Conservation (phyloP, 2,797 vertebrate species). For the Gallinago solitaria region DNA sequence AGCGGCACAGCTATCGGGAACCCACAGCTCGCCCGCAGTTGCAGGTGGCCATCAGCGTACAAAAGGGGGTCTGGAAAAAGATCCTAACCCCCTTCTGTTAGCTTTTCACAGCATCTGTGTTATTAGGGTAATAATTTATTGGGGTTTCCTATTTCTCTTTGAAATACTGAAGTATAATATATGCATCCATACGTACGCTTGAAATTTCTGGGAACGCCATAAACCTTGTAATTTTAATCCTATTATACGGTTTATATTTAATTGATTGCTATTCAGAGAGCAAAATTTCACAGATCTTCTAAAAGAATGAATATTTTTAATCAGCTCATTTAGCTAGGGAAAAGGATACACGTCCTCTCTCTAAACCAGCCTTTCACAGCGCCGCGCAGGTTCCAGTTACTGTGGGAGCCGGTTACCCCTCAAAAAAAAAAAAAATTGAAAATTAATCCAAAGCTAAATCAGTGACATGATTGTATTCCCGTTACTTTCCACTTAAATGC, state of each 20-base stretch:
- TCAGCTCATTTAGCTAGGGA: slow-evolving; percentile 62
- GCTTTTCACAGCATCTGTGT: not conserved
- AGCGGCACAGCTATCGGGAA: not conserved
- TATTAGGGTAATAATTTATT: not conserved
- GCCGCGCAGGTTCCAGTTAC: slow-evolving; percentile 57
- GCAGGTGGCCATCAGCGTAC: fast-evolving
- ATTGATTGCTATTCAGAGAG: slow-evolving; percentile 67
- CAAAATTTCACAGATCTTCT: slow-evolving; percentile 46
- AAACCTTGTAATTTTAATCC: slow-evolving; percentile 4
- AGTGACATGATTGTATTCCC: slow-evolving; percentile 68
- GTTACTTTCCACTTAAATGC: slow-evolving; percentile 77
- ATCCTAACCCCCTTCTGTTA: not conserved
- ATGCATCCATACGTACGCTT: not conserved
- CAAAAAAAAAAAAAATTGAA: slow-evolving; percentile 36
- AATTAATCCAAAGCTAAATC: slow-evolving; percentile 72
- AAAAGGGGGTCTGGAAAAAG: not conserved
- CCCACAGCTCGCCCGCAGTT: not conserved
- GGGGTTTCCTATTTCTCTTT: not conserved
- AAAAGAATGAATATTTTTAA: slow-evolving; percentile 57
- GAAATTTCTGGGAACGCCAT: not conserved
- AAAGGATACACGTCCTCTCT: slow-evolving; percentile 36
- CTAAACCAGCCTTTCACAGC: slow-evolving; percentile 60
- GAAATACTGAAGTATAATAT: not conserved
- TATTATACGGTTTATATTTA: not conserved
- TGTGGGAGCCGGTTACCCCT: slow-evolving; percentile 62